These are phyloP conservation scores for Hofmannophila pseudospretella DNA, from an alignment of 2,888 invertebrate species.

Conservation along the genomic window DNA sequence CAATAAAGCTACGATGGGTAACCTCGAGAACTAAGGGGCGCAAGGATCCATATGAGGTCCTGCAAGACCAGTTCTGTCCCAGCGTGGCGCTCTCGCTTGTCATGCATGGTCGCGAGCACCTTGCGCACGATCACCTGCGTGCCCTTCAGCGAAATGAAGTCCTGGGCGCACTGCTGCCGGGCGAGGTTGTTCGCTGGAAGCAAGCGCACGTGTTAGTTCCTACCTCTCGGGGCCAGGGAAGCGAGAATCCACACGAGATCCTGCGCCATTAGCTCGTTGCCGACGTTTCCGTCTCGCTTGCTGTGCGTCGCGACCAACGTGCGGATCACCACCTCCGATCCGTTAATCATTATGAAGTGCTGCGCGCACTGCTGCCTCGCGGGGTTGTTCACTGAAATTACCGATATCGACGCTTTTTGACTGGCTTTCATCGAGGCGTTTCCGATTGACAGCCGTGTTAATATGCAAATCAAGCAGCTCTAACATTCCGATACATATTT, in stretches of 20 bases:
- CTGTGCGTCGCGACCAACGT: constrained; percentile 69
- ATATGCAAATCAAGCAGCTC: no score
- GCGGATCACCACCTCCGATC: constrained; percentile 77
- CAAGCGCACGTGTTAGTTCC: constrained; percentile 23
- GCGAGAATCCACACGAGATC: constrained; percentile 80
- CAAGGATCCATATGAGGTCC: constrained; percentile 77
- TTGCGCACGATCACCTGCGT: constrained; percentile 71
- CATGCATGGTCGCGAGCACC: constrained; percentile 61
- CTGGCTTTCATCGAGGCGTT: constrained; percentile 5
- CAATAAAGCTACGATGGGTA: constrained; percentile 17
- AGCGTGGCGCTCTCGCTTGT: constrained; percentile 60
- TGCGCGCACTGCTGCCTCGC: constrained; percentile 70
- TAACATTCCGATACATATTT: no score
- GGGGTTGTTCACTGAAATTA: constrained; percentile 72
- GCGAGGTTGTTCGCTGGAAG: constrained; percentile 67
- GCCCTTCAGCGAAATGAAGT: constrained; percentile 68
- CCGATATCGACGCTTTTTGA: constrained; percentile 26
- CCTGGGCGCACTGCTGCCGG: constrained; percentile 64
- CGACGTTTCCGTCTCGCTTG: constrained; percentile 70
- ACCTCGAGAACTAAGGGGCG: constrained; percentile 73
- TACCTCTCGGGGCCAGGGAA: constrained; percentile 77
- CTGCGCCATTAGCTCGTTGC: constrained; percentile 73
- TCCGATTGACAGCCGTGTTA: background rate
- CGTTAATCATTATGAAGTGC: constrained; percentile 73
- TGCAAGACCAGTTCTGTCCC: constrained; percentile 67